Base-by-base conservation (phyloP, 2,888 invertebrate genomes). In the Dasysyrphus tricinctus region DNA sequence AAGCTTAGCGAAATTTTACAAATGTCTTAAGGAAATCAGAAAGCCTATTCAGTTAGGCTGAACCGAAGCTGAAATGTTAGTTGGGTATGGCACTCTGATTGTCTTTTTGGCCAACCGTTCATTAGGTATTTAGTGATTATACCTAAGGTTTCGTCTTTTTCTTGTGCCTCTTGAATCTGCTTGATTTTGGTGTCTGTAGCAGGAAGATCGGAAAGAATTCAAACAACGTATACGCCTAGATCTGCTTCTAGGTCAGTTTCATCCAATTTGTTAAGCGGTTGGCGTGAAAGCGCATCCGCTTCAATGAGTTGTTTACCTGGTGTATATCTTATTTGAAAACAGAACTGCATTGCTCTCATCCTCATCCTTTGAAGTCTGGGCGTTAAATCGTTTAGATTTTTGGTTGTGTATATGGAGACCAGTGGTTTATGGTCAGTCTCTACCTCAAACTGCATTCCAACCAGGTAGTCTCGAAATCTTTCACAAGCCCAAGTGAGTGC, bases 391-490 rank as follows among this genome's bases (percentile, higher is more conserved):
- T 74, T 63, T 1, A 74, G 44, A 42, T 74, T 61, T 42, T 74
- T 54, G 8, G 51, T 54, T 37, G 19, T 49, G 34, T 49, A 78
- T 9, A 78, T 78, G 5, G 65, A 19, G 4, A 79, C 54, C 24
- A 79, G 51, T 34, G 74, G 73, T 32, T 80, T 73, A 42, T 80
- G 72, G 47, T 74, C 80, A 11, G 80, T 73, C 7, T 72, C 80
- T 2, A 93, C 83, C 0, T 88, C 89, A 88, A 93, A 93, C 5
- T 89, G 80, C 5, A 90, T 82, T 5, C 92, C 93, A 79, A 89
- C 90, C 4, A 92, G 37, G 81, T 91, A 93, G 9, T 90, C 88
- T 70, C 91, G 89, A 85, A 92, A 93, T 83, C 90, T 89, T 16
- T 73, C 65, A 29, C 72, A 67, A 6, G 65, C 67, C 72, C 72